Percentiles rank a stretch among this genome's conserved stretches.
These are phyloP conservation scores for Ailuropoda melanoleuca DNA, from an alignment of 2,113 vertebrate species.

Conservation along the genomic window DNA sequence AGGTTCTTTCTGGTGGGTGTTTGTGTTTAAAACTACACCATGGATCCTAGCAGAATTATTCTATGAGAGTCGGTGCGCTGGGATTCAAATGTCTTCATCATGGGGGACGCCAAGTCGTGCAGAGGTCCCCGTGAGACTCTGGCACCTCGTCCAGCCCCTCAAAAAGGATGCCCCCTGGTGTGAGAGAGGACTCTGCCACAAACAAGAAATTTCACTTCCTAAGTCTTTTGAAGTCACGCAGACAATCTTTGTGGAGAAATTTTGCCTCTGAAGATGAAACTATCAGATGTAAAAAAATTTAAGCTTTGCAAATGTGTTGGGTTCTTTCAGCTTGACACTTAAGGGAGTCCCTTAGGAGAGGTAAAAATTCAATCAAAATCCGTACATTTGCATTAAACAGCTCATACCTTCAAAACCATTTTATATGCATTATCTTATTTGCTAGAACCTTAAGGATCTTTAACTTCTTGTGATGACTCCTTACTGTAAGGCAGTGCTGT, in stretches of 20 bases:
- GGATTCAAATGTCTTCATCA: background rate
- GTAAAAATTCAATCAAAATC: background rate
- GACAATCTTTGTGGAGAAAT: background rate
- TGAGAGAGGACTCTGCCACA: background rate
- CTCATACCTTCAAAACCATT: background rate
- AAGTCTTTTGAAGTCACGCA: background rate
- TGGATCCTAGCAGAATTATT: background rate
- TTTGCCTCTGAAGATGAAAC: too few relatives aligned
- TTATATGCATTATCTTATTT: background rate
- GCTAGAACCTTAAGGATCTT: background rate
- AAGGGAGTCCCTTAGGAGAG: background rate
- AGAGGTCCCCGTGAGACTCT: background rate
- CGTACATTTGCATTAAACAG: background rate
- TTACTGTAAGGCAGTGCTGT: fast-evolving
- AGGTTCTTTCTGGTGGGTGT: too few relatives aligned
- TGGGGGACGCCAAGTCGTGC: background rate
- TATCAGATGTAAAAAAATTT: too few relatives aligned
- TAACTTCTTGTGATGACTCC: background rate
- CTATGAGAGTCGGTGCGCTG: too few relatives aligned
- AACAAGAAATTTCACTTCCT: background rate
- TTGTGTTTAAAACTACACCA: background rate
- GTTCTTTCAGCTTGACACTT: background rate
- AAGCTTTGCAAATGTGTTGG: background rate
- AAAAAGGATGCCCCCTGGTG: too few relatives aligned
- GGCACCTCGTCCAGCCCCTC: background rate